Base-by-base conservation (phyloP, 2,113 vertebrate species). In the Aegithalos caudatus region DNA sequence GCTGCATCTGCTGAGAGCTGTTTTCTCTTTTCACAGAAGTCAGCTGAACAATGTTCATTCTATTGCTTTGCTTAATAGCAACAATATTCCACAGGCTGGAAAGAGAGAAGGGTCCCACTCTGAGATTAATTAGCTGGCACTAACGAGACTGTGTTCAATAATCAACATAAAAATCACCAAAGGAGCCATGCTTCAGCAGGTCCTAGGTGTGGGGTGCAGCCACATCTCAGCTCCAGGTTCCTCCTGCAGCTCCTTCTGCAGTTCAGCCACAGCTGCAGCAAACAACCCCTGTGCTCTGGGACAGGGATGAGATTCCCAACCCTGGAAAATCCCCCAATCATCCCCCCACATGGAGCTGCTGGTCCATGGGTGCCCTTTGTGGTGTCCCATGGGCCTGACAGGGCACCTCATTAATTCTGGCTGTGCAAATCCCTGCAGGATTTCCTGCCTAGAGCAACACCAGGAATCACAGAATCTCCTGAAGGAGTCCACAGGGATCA, bases 361-460 rank as follows among this genome's bases (percentile, higher is more conserved):
- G 86, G 8, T 44, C 33, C 58, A 19, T 18, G 37, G 58, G 66
- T 42, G 37, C 35, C 18, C 44, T 58, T 14, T 11, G 37, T 60
- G 67, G 38, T 2, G 14, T 28, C 45, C 65, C 16, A 1, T 28
- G 28, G 16, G 5, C 10, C 42, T 15, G 27, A 38, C 33, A 56
- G 76, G 21, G 14, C 24, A 38, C 9, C 23, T 33, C 0, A 0
- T 4, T 17, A 5, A 27, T 16, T 28, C 19, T 50, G 60, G 70
- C 18, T 19, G 22, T 19, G 22, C 25, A 9, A n/a, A n/a, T n/a
- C 19, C 11, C 45, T 21, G 13, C 27, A 57, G 67, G n/a, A 50
- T 28, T n/a, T 70, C 66, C 57, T 20, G 17, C 38, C 47, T 76
- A 62, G 45, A 37, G 42, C 28, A 50, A 13, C 1, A 86, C 2